A percentile compares a stretch with the other conserved stretches of the same genome.
Evolutionary conservation across 2,797 vertebrate species (phyloP).

Genomic region (Cheirogaleus major): DNA sequence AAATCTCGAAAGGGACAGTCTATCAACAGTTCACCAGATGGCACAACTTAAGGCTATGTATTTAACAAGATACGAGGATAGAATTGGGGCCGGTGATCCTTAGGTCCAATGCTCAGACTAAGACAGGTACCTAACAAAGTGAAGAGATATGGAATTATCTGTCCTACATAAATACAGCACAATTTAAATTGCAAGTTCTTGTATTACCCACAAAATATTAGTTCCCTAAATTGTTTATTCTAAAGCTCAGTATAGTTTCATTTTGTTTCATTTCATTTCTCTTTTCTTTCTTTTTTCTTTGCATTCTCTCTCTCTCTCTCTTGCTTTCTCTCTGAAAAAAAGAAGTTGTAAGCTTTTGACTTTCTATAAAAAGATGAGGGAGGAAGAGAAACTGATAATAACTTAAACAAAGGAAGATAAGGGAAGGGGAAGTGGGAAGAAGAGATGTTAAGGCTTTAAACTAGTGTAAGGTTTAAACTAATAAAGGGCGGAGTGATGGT

Average conservation of each 20-base stretch:
- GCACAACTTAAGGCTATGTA: not conserved
- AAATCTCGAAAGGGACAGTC: not conserved
- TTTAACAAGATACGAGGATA: not conserved
- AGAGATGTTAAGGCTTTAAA: not conserved
- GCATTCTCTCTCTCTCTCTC: not conserved
- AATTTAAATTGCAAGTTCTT: not conserved
- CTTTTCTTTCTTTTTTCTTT: too few relatives aligned
- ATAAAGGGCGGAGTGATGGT: not conserved
- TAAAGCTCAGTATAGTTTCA: fast-evolving
- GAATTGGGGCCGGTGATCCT: not conserved
- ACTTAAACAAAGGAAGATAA: not conserved
- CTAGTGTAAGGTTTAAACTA: not conserved
- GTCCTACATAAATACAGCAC: not conserved
- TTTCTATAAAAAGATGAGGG: not conserved
- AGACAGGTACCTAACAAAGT: not conserved
- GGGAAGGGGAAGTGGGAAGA: too few relatives aligned
- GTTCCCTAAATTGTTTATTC: not conserved
- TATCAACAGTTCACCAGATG: not conserved
- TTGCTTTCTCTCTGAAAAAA: not conserved
- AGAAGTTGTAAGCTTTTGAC: not conserved
- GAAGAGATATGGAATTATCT: not conserved
- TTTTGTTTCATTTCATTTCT: not conserved
- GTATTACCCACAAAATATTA: too few relatives aligned
- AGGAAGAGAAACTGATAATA: not conserved
- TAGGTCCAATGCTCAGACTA: not conserved